Percentiles rank a stretch among this genome's conserved stretches.
phyloP scores from a whole-genome alignment of 2,797 vertebrate genomes.

The Enteromius mattozi region DNA sequence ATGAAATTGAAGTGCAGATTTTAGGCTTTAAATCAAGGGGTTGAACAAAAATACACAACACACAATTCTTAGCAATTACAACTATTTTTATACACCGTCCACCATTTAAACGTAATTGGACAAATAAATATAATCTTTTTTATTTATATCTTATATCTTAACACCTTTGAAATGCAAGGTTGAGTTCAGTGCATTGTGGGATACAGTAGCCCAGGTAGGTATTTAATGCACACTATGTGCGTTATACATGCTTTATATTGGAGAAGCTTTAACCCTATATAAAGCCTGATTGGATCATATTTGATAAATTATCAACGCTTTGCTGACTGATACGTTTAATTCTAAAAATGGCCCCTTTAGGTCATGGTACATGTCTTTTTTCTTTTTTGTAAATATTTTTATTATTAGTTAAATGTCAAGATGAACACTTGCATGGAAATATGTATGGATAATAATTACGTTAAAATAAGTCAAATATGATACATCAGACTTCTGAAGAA shows the following conservation, averaged over 20 bases:
- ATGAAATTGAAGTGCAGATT: neutral
- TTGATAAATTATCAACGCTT: neutral
- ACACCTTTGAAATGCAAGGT: neutral
- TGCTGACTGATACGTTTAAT: neutral
- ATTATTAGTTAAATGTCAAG: neutral
- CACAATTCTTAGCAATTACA: neutral
- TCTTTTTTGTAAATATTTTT: neutral
- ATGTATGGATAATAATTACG: neutral
- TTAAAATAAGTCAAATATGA: neutral
- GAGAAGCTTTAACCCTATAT: neutral
- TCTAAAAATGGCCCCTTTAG: neutral
- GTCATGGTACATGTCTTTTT: neutral
- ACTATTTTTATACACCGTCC: neutral
- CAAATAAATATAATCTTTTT: no score
- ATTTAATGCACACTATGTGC: neutral
- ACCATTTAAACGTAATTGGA: no score
- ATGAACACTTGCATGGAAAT: neutral
- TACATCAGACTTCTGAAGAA: neutral
- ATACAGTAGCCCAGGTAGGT: neutral
- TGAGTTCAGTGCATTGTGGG: neutral
- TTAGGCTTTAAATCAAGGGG: neutral
- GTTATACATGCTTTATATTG: neutral
- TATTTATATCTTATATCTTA: no score
- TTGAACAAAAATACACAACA: neutral
- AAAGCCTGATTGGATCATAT: neutral